phyloP scores from a whole-genome alignment of 2,888 invertebrate species.

The Adineta ricciae region DNA sequence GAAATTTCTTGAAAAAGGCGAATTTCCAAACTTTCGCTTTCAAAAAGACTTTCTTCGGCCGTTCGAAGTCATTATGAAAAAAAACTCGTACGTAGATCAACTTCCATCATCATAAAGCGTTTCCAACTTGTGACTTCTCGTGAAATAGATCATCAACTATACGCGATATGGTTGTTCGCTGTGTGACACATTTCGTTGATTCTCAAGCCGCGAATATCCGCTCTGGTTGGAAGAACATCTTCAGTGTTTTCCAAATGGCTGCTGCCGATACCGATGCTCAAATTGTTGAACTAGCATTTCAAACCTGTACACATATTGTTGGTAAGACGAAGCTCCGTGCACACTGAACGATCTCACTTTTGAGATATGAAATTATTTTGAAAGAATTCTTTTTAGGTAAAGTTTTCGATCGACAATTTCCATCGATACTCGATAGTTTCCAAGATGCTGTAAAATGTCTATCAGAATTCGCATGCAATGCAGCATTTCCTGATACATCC shows the following conservation, averaged over 20 bases:
- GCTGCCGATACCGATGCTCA: constrained; percentile 79
- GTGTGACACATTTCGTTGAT: constrained; percentile 94
- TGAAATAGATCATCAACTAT: constrained; percentile 66
- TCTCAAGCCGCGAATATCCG: constrained; percentile 87
- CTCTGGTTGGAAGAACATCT: constrained; percentile 99
- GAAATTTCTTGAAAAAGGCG: constrained; percentile 98
- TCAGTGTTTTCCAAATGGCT: constrained; percentile 92
- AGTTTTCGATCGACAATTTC: constrained; percentile 82
- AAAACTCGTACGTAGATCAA: constrained; percentile 64
- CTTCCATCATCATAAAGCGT: too few species aligned
- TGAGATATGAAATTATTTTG: not conserved
- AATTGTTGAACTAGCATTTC: constrained; percentile 91
- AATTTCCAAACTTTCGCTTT: constrained; percentile 94
- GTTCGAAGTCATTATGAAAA: constrained; percentile 97
- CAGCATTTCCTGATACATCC: constrained; percentile 88
- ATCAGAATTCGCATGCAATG: constrained; percentile 96
- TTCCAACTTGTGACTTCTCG: too few species aligned
- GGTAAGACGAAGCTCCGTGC: not conserved
- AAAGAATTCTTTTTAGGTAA: constrained; percentile 48
- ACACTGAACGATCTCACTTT: constrained; percentile 33
- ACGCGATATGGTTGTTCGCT: constrained; percentile 92
- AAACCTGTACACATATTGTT: constrained; percentile 89
- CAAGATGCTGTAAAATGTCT: constrained; percentile 96
- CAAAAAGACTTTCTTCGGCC: constrained; percentile 97
- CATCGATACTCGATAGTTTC: constrained; percentile 92